Base-by-base conservation (phyloP, 2,888 invertebrate species). In the Temnothorax rugatulus region DNA sequence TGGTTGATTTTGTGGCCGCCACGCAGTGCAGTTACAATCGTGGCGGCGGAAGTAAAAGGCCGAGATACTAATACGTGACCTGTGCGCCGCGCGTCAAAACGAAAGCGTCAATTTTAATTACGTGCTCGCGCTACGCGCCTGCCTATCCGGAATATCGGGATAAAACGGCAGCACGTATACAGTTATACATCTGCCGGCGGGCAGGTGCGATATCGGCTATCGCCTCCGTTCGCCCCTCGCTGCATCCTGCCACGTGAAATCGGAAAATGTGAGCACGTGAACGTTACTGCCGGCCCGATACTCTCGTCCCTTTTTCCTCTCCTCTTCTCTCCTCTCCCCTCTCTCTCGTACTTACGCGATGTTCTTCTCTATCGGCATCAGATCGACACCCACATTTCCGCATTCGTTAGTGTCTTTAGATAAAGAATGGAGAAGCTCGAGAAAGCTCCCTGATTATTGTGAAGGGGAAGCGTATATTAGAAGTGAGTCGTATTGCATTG, bases 31-130 rank as follows among this genome's bases (percentile, higher is more conserved):
- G 41, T 54, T 41, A 71, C 63, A 75, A 89, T 83, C 83, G 82
- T 74, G 61, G 69, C 77, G 61, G 69, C 86, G 86, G 89, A 87
- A 89, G 81, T 34, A 71, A 89, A 64, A 87, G 86, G 76, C 73
- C 73, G 83, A 73, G 88, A 76, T 85, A 83, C 73, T 52, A 59
- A 66, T 66, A 52, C 50, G 69, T 25, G 83, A 76, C 18, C 63
- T 69, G 79, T 61, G 21, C 57, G 59, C 61, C 68, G 73, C 61
- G 79, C 77, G 73, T 69, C 74, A 84, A 87, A 92, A 90, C 92
- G 90, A 91, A 92, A 92, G 91, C 92, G 92, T 92, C 92, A 89
- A 91, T 92, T 92, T 92, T 92, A 92, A 92, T 92, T 92, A 92
- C 90, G 88, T 85, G 84, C 68, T 81, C 69, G 79, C 69, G 21